Evolutionary conservation across 2,113 vertebrate genomes (phyloP).

Genomic region (Pelodiscus sinensis): DNA sequence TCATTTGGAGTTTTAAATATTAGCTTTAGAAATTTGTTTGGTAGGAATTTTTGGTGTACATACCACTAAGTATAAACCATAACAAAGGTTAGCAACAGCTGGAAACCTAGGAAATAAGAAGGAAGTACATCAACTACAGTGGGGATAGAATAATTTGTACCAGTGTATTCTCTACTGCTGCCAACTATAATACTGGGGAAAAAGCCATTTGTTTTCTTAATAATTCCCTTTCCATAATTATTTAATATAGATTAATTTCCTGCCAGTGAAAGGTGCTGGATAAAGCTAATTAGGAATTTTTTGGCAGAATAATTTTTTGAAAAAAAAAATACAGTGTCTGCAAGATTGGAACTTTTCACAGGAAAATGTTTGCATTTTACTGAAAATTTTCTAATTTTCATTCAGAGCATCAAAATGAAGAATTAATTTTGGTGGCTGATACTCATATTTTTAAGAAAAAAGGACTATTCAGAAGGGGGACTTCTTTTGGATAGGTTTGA

Average conservation of each 20-base stretch:
- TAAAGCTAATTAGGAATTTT: background rate
- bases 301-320: background rate
- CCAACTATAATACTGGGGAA: background rate
- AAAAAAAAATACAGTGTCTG: background rate
- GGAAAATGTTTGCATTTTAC: background rate
- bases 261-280: background rate
- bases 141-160: background rate
- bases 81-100: background rate
- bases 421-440: no score
- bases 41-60: background rate
- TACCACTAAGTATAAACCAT: background rate
- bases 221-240: background rate
- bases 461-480: background rate
- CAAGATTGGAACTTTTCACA: background rate
- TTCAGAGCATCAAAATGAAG: no score
- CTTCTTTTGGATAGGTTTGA: background rate
- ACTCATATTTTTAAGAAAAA: background rate
- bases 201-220: background rate
- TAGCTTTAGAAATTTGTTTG: constrained; percentile 5
- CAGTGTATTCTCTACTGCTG: background rate
- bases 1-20: constrained; percentile 6
- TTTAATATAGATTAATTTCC: background rate
- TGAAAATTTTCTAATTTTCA: no score
- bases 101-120: background rate
- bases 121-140: background rate